Evolutionary conservation across 2,797 vertebrate genomes (phyloP), one percentile per base, ranked within the genome.

Genomic region (Ctenopoma kingsleyae): DNA sequence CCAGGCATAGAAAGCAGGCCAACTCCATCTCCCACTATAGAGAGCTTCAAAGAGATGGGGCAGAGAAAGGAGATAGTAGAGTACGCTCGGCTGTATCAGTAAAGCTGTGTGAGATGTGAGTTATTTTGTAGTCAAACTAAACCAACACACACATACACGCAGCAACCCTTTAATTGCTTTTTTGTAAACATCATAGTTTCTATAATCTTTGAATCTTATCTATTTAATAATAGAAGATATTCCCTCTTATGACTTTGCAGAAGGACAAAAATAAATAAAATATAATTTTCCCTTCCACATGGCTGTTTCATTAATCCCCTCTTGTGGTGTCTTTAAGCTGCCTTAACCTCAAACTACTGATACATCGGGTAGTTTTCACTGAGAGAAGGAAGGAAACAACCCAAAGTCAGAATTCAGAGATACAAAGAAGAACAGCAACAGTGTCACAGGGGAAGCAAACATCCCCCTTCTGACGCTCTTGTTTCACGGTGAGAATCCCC

Each of bases 401-500:
- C 10, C n/a, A 50, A 66, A 87, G 30, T 84, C 36, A 71, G 62
- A 61, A 83, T 78, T 78, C 46, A 56, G 63, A 83, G 50, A 71
- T 36, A 81, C 12, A 81, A 63, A 76, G 40, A 64, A 58, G 78
- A 61, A 78, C 41, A 80, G 71, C 55, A 74, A 83, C 69, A 82
- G 71, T 80, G 84, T 86, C 63, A 71, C 71, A 32, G 77, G 73
- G 82, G 84, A 88, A 83, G 83, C 36, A n/a, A 82, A 87, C 84
- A 89, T 90, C 88, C 86, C 86, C 86, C 47, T 7, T 74, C 83
- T 93, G 92, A 93, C 85, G 80, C 84, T 84, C 87, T 93, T 94
- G 92, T 94, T 95, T 94, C 93, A 92, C 86, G 80, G 88, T 80
- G 91, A 95, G 93, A 94, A 93, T 93, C 91, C 93, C n/a, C 93